These are phyloP conservation scores for Lithophane socia DNA, from an alignment of 2,888 invertebrate species.

Conservation along the genomic window DNA sequence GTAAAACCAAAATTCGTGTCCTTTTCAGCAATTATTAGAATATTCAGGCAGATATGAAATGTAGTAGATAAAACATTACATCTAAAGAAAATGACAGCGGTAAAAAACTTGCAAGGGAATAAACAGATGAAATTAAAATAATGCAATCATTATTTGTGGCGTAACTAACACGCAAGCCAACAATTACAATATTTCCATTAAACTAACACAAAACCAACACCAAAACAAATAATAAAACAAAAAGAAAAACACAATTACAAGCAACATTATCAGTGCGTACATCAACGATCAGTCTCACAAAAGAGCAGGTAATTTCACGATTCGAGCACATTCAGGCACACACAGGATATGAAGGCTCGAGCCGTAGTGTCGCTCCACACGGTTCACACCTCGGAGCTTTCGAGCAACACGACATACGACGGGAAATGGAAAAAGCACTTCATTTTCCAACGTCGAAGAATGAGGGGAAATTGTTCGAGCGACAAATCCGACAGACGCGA, in stretches of 20 bases:
- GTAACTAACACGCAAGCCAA: conserved; percentile 13
- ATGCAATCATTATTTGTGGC: conserved; percentile 9
- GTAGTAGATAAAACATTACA: background rate
- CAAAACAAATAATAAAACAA: background rate
- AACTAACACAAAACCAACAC: background rate
- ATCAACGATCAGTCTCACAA: conserved; percentile 63
- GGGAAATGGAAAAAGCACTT: conserved; percentile 71
- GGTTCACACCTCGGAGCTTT: conserved; percentile 39
- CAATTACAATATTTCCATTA: conserved; percentile 16
- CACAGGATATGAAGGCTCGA: conserved; percentile 65
- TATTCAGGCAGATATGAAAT: background rate
- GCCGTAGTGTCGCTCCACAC: conserved; percentile 45
- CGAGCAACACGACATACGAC: conserved; percentile 43
- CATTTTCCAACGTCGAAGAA: conserved; percentile 62
- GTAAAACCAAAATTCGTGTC: background rate
- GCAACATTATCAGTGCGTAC: conserved; percentile 28
- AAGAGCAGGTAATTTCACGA: conserved; percentile 69
- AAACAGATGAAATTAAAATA: background rate
- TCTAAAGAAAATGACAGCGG: background rate
- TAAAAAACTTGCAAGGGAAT: background rate
- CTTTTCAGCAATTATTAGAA: background rate
- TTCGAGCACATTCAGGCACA: conserved; percentile 57
- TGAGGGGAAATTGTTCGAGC: conserved; percentile 60
- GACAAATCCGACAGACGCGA: conserved; percentile 58
- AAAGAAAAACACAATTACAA: conserved; percentile 10